A percentile compares a stretch with the other conserved stretches of the same genome.
Evolutionary conservation across 2,797 vertebrate genomes (phyloP).

Genomic region (Galagoides demidoff): DNA sequence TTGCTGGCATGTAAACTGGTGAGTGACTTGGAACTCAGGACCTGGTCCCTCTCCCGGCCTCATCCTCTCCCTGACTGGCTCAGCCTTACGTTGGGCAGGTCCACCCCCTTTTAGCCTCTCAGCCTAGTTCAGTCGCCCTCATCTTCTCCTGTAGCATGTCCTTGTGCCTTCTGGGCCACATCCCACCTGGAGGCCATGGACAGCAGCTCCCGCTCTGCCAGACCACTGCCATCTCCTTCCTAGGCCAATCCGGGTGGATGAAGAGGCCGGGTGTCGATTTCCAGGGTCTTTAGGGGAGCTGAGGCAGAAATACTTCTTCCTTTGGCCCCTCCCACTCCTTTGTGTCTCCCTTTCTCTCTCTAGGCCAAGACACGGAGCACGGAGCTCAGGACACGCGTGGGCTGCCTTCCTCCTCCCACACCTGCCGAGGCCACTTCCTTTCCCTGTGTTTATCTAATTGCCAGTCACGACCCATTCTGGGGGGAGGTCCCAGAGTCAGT

Average conservation of each 20-base stretch:
- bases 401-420: background rate
- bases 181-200: accelerated
- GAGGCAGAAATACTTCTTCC: background rate
- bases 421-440: background rate
- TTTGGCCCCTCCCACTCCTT: background rate
- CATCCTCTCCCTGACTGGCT: background rate
- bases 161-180: background rate
- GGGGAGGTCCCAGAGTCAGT: background rate
- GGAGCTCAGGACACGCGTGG: background rate
- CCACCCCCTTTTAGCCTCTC: background rate
- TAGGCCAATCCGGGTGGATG: background rate
- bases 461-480: background rate
- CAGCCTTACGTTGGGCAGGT: background rate
- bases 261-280: background rate
- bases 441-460: background rate
- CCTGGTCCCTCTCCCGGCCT: background rate
- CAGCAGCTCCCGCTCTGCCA: background rate
- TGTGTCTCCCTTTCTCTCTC: background rate
- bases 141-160: background rate
- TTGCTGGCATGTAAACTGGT: background rate
- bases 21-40: background rate
- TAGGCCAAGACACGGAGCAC: background rate
- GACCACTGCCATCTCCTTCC: accelerated
- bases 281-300: background rate
- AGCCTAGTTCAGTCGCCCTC: background rate